Evolutionary conservation across 23 tunicate species (phyloP).

Genomic region (Pegea sp.): DNA sequence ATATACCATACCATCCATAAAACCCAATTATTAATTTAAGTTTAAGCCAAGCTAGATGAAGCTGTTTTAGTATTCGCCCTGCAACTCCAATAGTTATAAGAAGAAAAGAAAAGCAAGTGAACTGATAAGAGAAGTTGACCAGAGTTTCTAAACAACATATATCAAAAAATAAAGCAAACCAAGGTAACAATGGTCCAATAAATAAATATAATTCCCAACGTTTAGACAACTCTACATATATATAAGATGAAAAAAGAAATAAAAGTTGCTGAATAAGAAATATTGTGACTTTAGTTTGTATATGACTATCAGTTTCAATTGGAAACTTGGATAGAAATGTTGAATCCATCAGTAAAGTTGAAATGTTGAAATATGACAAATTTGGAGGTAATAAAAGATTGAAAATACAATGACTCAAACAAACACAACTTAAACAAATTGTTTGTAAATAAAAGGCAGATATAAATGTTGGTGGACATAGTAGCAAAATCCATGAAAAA

Average conservation of each 20-base stretch:
- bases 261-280: background rate
- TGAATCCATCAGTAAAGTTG: background rate
- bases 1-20: conserved; percentile 49
- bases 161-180: background rate
- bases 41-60: conserved; percentile 16
- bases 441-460: conserved; percentile 6
- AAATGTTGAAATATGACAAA: background rate
- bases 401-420: conserved; percentile 17
- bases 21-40: conserved; percentile 7
- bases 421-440: conserved; percentile 6
- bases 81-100: background rate
- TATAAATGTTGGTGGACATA: conserved; percentile 18
- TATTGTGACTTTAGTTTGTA: background rate
- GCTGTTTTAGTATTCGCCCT: too few relatives aligned
- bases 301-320: too few relatives aligned
- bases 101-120: conserved; percentile 5
- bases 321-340: background rate
- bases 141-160: background rate
- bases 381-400: background rate
- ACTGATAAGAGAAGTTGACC: conserved; percentile 1
- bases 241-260: background rate
- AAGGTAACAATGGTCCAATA: background rate
- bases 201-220: background rate
- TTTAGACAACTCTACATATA: background rate
- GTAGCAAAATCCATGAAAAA: conserved; percentile 28